Evolutionary conservation across 2,888 invertebrate species (phyloP).

Genomic region (Carterocephalus palaemon): DNA sequence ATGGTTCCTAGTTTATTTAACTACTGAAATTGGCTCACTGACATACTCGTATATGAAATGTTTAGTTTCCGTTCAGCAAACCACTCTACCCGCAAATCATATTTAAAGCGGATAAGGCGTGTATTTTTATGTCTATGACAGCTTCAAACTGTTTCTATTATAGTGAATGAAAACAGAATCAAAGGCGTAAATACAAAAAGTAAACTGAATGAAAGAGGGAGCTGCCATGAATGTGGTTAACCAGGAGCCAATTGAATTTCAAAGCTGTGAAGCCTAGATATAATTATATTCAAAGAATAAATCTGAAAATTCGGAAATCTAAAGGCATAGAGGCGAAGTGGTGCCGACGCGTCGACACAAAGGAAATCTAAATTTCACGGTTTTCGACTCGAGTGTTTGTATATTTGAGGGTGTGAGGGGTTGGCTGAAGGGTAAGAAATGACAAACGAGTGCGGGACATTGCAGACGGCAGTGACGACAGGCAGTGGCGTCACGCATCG

Average conservation of each 20-base stretch:
- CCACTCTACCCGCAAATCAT: too few species aligned
- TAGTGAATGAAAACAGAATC: constrained; percentile 13
- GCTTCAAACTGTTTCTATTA: constrained; percentile 6
- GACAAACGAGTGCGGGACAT: constrained; percentile 62
- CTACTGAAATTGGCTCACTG: too few species aligned
- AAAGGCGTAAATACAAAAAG: constrained; percentile 39
- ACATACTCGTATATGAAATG: too few species aligned
- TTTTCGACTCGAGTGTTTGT: constrained; percentile 75
- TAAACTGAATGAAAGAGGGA: constrained; percentile 56
- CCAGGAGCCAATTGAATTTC: constrained; percentile 76
- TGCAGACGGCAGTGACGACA: constrained; percentile 32
- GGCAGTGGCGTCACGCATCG: constrained; percentile 43
- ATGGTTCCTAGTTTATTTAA: too few species aligned
- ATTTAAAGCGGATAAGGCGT: background rate
- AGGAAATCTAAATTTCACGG: constrained; percentile 79
- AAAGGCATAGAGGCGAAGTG: constrained; percentile 73
- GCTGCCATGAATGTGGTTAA: constrained; percentile 74
- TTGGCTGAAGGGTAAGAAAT: constrained; percentile 53
- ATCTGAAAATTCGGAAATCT: constrained; percentile 79
- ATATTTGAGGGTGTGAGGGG: constrained; percentile 60
- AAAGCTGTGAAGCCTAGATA: constrained; percentile 75
- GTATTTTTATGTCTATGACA: background rate
- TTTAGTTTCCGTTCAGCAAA: too few species aligned
- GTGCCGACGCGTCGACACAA: constrained; percentile 73
- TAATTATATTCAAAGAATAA: constrained; percentile 79